Evolutionary conservation across 2,113 vertebrate species (phyloP), one percentile per base, ranked within the genome.

Genomic region (Sigmodon hispidus): DNA sequence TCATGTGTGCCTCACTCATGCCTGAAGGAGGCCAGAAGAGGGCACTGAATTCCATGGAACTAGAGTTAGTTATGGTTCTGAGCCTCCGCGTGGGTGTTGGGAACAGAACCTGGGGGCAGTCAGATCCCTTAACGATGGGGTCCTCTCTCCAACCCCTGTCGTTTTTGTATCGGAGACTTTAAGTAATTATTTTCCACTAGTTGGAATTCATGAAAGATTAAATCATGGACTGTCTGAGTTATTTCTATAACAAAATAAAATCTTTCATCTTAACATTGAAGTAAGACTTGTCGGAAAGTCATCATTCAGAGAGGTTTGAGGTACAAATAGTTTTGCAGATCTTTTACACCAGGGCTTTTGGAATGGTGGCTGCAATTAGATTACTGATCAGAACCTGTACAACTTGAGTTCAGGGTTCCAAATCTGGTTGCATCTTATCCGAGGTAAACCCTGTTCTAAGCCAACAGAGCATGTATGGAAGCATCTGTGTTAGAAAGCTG

Each of bases 191-290:
- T 85, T 48, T 92, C 40, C 52, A 93, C 52, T 84, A 48, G 43
- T 89, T 94, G 63, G 67, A 92, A 84, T 89, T 93, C 29, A 81
- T 61, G 43, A 90, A 72, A 75, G 83, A 95, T 75, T 75, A 89
- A 63, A 87, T 92, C 43, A n/a, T 63, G 7, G 61, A 90, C 43
- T 80, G 76, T 90, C 93, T 29, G 10, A 94, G 89, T 75, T 72
- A 88, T 87, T 96, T 94, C 50, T 85, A 43, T 63, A 31, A 88
- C 48, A 88, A 69, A 83, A 94, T 76, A 80, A 90, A 81, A 84
- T 43, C 43, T 83, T 94, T 92, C 50, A 77, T 59, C 12, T 43
- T 17, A 83, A 19, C 29, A 75, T 43, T 86, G 87, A 90, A 36
- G 65, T 81, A 84, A 72, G 9, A 85, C 70, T 94, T 85, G 11